Evolutionary conservation across 2,113 vertebrate genomes (phyloP), one percentile per base, ranked within the genome.

Genomic region (Paramisgurnus dabryanus): DNA sequence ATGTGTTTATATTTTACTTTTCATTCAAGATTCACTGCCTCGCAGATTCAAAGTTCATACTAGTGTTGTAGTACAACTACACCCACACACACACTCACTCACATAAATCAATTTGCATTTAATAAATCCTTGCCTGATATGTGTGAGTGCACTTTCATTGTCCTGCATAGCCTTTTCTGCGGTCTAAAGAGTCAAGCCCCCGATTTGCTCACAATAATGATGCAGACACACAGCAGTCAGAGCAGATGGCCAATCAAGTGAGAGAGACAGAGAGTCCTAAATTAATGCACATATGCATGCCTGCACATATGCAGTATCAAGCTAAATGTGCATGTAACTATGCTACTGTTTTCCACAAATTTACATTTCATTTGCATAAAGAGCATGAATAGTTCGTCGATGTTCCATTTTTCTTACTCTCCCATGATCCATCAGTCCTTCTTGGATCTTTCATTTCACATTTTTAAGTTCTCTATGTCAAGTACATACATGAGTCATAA

Each of bases 331-430:
- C 70, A 60, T 68, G 39, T 61, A 22, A 17, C 80, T 18, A 17
- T 67, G 39, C 63, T 49, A 58, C 64, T 40, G 74, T 58, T 71
- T 49, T 61, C 57, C 17, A 15, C 66, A 75, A n/a, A 84, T 80
- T 79, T 84, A 73, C 80, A 81, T 76, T 34, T 47, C 41, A 82
- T 83, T 83, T 83, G 76, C 85, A 85, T 85, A 55, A 77, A 78
- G 53, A 55, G 69, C 70, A 72, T 84, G 61, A 81, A 84, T 57
- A 73, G 60, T 67, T 84, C 53, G 84, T 78, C 43, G 49, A 60
- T 5, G 39, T 70, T 71, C 39, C 66, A 71, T 65, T 39, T 74
- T 55, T 49, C 53, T n/a, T 22, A n/a, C 34, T 13, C 53, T 73
- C 9, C 15, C 22, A 45, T 18, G 3, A 12, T 27, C 7, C 39